phyloP scores from a whole-genome alignment of 2,113 vertebrate genomes.

The Damaliscus lunatus region DNA sequence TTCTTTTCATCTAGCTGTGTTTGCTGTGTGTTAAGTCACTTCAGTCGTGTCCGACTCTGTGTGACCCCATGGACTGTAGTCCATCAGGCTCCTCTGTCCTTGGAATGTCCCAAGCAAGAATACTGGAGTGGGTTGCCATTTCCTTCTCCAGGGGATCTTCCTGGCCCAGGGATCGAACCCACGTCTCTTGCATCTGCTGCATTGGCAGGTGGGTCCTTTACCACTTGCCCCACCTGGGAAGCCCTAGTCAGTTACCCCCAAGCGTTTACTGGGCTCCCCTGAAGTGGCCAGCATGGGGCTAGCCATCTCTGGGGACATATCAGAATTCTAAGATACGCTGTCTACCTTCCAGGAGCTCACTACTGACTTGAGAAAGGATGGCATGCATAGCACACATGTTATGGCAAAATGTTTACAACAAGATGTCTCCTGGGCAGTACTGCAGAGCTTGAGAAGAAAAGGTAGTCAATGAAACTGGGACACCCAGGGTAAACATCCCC shows the following conservation, averaged over 20 bases:
- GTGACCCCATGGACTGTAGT: neutral
- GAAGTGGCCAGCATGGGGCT: neutral
- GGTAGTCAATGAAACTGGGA: neutral
- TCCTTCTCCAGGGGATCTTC: neutral
- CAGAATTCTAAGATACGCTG: neutral
- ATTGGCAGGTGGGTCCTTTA: neutral
- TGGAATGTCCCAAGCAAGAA: neutral
- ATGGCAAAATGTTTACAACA: neutral
- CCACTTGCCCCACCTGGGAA: neutral
- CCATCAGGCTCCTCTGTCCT: neutral
- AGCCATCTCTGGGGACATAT: neutral
- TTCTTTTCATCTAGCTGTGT: neutral
- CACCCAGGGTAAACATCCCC: neutral
- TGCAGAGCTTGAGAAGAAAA: neutral
- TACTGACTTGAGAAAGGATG: neutral
- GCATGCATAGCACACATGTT: fast-evolving
- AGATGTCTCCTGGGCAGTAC: fast-evolving
- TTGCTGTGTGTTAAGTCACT: neutral
- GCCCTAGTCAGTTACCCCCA: neutral
- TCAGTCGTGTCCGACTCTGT: fast-evolving
- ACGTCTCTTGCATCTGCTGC: neutral
- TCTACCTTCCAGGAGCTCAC: neutral
- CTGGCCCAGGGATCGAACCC: neutral
- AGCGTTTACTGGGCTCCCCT: neutral
- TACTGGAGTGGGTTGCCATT: neutral